phyloP scores from a whole-genome alignment of 1,140 invertebrate genomes.

The Nasonia giraulti region DNA sequence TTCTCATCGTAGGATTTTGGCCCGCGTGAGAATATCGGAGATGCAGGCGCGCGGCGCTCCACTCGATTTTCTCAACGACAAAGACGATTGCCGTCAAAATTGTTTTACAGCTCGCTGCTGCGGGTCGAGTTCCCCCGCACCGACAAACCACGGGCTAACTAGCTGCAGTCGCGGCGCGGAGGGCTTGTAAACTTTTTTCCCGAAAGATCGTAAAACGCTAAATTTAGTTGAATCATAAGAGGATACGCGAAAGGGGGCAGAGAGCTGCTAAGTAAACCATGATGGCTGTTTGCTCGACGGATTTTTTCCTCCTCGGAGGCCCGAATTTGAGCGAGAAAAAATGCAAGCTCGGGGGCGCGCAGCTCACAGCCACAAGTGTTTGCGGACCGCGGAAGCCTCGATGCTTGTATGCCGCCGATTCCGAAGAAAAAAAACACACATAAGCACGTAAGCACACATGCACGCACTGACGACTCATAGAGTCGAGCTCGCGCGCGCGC shows the following conservation, averaged over 20 bases:
- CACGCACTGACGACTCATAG: slow-evolving; percentile 41
- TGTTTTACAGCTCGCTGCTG: neutral
- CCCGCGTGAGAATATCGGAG: neutral
- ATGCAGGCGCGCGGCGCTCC: neutral
- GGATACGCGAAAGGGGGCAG: neutral
- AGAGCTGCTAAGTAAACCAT: neutral
- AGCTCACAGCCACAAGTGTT: too few relatives aligned
- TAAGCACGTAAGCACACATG: too few relatives aligned
- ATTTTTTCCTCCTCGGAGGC: neutral
- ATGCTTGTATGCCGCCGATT: neutral
- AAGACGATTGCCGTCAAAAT: neutral
- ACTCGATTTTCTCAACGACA: neutral
- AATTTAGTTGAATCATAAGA: slow-evolving; percentile 2
- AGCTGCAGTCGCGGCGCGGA: neutral
- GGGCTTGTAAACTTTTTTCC: neutral
- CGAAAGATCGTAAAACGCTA: neutral
- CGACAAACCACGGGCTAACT: neutral
- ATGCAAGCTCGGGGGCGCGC: too few relatives aligned
- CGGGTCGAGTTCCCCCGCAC: neutral
- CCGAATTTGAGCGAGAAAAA: neutral
- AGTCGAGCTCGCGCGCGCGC: neutral
- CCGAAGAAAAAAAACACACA: slow-evolving; percentile 41
- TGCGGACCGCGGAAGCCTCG: too few relatives aligned
- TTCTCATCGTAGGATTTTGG: too few relatives aligned
- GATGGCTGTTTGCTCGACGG: neutral